Evolutionary conservation across 2,113 vertebrate species (phyloP).

Genomic region (Pomatorhinus ruficollis): DNA sequence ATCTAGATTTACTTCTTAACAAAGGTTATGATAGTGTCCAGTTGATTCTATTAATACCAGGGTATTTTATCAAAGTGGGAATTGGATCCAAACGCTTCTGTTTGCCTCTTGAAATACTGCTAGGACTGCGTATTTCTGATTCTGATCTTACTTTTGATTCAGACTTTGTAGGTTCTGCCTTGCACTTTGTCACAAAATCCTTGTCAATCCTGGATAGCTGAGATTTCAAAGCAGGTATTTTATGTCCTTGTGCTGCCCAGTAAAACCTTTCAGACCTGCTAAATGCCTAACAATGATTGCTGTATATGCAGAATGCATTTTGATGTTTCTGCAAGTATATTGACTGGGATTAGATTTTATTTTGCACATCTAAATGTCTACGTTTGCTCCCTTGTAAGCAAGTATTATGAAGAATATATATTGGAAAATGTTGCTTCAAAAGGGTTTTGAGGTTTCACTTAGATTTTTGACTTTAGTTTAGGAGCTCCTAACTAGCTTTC

Average conservation of each 20-base stretch:
- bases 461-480: neutral
- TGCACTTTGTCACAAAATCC: conserved; percentile 4
- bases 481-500: neutral
- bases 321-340: neutral
- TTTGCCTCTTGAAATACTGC: neutral
- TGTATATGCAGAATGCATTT: neutral
- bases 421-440: neutral
- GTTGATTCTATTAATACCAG: neutral
- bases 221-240: neutral
- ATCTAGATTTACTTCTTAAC: neutral
- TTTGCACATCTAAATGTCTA: neutral
- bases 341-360: neutral
- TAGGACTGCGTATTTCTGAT: neutral
- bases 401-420: neutral
- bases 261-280: neutral
- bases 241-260: neutral
- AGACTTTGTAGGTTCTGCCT: neutral
- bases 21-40: neutral
- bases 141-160: neutral
- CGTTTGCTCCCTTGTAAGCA: neutral
- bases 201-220: neutral
- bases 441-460: neutral
- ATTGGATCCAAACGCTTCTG: neutral
- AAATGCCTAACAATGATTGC: neutral
- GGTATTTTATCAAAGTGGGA: neutral